phyloP scores from a whole-genome alignment of 1,140 invertebrate genomes.

The Drosophila micromelanica region DNA sequence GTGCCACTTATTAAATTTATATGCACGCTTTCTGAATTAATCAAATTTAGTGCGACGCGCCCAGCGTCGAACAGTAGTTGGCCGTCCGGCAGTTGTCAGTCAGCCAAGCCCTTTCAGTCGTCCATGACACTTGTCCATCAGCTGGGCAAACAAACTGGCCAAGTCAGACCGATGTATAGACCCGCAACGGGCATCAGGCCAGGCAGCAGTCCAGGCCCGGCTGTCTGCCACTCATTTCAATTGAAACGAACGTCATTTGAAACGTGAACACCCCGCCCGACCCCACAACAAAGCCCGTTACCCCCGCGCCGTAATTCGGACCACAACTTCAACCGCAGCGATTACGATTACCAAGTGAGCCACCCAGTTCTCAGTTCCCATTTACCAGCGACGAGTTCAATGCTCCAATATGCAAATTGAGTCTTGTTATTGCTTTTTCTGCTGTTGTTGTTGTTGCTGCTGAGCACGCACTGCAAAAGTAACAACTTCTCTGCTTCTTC shows the following conservation, averaged over 20 bases:
- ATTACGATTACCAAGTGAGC: conserved; percentile 41
- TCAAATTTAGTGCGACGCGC: conserved; percentile 73
- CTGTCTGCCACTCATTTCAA: conserved; percentile 34
- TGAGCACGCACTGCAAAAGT: conserved; percentile 53
- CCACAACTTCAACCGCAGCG: conserved; percentile 36
- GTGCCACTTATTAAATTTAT: conserved; percentile 47
- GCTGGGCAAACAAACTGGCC: conserved; percentile 61
- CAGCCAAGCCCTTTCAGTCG: conserved; percentile 64
- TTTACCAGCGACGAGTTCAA: conserved; percentile 53
- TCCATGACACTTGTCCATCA: conserved; percentile 80
- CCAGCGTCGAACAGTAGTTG: conserved; percentile 14
- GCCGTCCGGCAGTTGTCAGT: background rate
- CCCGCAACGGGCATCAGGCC: background rate
- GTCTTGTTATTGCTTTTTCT: conserved; percentile 45
- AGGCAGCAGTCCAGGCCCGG: background rate
- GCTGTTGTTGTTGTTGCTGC: conserved; percentile 16
- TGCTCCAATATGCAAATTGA: conserved; percentile 80
- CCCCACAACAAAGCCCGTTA: background rate
- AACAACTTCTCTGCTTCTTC: conserved; percentile 18
- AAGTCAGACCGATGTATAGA: conserved; percentile 6
- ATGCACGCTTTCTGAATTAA: conserved; percentile 60
- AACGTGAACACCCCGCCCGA: conserved; percentile 66
- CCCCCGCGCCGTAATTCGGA: background rate
- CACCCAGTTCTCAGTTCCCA: conserved; percentile 37
- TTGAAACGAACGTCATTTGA: conserved; percentile 63